Conservation (phyloP, 2,797 vertebrate genomes). For the Graptemys geographica region DNA sequence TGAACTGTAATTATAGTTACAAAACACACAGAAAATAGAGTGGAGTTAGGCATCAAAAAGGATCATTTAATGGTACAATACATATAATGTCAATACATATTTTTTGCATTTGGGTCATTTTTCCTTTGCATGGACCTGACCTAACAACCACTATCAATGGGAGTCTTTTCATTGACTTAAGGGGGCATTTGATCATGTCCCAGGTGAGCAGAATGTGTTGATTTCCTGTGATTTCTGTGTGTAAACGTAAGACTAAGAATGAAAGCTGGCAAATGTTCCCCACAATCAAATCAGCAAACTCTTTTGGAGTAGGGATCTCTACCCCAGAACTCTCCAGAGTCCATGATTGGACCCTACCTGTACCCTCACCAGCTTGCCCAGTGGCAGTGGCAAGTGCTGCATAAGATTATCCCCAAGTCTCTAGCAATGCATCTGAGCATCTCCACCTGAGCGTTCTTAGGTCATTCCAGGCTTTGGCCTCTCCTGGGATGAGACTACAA, state of each 20-base stretch:
- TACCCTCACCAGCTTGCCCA: neutral
- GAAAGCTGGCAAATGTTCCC: fast-evolving
- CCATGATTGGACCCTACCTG: neutral
- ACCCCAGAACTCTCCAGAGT: neutral
- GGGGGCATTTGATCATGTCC: fast-evolving
- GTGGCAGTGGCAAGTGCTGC: neutral
- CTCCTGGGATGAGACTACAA: neutral
- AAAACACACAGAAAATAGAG: neutral
- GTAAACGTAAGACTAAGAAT: neutral
- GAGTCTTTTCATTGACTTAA: neutral
- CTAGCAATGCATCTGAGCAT: neutral
- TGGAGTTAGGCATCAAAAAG: neutral
- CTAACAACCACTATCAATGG: neutral
- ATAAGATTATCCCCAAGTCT: neutral
- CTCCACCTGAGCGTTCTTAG: neutral
- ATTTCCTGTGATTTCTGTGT: neutral
- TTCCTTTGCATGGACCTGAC: neutral
- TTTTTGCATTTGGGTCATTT: neutral
- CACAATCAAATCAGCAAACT: neutral
- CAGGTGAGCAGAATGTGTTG: fast-evolving
- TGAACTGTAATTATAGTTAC: neutral
- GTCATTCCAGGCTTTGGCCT: neutral
- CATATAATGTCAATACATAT: fast-evolving
- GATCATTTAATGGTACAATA: neutral
- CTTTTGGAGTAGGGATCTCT: neutral